Evolutionary conservation across 2,113 vertebrate genomes (phyloP), one percentile per base, ranked within the genome.

Genomic region (Chloropsis hardwickii): DNA sequence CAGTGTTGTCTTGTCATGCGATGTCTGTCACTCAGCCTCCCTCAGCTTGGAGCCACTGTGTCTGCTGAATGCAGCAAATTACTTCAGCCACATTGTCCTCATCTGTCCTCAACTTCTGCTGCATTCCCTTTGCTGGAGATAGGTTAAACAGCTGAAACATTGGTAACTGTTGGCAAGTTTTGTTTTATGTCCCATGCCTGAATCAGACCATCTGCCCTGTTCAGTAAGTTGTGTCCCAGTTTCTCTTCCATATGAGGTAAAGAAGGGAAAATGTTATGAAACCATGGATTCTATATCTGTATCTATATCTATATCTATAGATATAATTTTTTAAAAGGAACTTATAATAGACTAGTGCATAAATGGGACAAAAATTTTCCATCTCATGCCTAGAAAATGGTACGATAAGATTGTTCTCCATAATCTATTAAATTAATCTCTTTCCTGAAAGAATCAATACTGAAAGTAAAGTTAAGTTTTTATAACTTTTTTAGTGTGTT

Each of bases 1-100:
- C 0, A 0, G 39, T 3, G 0, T 47, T 56, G 62, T 78, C 16
- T 15, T 71, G 50, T 31, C 65, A 25, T 29, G 24, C 0, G 0
- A 47, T 11, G n/a, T 80, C 17, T 81, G 57, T 53, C 10, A 3
- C 37, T 86, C 56, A 74, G 39, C 44, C 56, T 91, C 39, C 53
- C 72, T 64, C 10, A 6, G 45, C 48, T 50, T 44, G 76, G 56
- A 88, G 58, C 47, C 93, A 50, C 62, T 45, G 5, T 54, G 71
- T 91, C 87, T 80, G 57, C 31, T 61, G 31, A 39, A 40, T 33
- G 37, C 3, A 29, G 40, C 28, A 62, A 35, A 69, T 51, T 1
- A 81, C n/a, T 78, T 79, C 65, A 91, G 33, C 23, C 53, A 65
- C 71, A 39, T 47, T 65, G 27, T 77, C 70, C 45, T 87, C 42